Percentiles rank a stretch among this genome's conserved stretches.
Evolutionary conservation across 2,113 vertebrate genomes (phyloP).

Genomic region (Anoura caudifer): DNA sequence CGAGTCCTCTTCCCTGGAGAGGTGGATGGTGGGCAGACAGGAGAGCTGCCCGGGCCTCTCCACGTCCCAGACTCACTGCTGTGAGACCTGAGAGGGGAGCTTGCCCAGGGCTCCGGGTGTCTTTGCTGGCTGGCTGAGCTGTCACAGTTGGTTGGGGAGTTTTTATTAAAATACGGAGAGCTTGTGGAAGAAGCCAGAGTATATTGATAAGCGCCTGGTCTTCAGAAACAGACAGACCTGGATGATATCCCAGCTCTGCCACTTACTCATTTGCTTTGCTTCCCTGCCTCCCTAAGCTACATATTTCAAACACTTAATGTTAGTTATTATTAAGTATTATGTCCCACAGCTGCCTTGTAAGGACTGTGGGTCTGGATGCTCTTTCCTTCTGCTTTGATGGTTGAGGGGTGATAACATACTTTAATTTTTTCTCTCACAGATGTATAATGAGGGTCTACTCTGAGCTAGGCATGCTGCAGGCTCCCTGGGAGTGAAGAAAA

Average conservation of each 20-base stretch:
- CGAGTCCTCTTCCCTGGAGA: not conserved
- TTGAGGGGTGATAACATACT: not conserved
- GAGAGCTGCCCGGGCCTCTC: not conserved
- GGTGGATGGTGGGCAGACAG: not conserved
- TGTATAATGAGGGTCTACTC: not conserved
- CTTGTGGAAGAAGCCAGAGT: not conserved
- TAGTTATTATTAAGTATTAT: not conserved
- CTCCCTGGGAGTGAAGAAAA: not conserved
- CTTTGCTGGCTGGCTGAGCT: not conserved
- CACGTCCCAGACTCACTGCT: not conserved
- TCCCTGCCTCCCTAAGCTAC: not conserved
- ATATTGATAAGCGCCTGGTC: too few species aligned
- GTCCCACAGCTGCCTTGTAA: not conserved
- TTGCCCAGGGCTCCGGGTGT: not conserved
- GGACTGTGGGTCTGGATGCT: not conserved
- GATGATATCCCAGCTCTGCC: not conserved
- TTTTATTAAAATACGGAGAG: not conserved
- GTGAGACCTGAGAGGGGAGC: not conserved
- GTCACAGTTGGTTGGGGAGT: not conserved
- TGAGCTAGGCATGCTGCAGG: not conserved
- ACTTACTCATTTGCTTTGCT: not conserved
- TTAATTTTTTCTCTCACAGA: not conserved
- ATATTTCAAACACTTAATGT: not conserved
- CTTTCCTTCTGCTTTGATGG: not conserved
- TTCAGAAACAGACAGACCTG: not conserved